These are phyloP conservation scores for Percina caprodes DNA, from an alignment of 2,113 vertebrate genomes.

Conservation along the genomic window DNA sequence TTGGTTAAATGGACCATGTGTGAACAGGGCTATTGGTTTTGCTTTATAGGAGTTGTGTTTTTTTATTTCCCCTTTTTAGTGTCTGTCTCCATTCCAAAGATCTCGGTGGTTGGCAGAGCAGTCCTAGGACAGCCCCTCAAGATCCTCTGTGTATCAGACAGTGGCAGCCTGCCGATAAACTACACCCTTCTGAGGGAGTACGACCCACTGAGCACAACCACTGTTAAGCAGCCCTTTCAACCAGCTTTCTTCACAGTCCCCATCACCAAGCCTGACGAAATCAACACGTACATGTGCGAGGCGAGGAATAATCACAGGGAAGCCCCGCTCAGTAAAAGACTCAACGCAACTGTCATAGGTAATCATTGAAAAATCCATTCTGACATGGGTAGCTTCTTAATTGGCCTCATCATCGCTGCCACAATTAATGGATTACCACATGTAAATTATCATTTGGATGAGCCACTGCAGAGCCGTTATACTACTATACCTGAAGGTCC, in stretches of 20 bases:
- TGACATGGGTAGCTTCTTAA: background rate
- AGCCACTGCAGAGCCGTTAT: background rate
- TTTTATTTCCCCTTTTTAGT: slow-evolving; percentile 61
- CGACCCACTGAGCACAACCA: rapidly evolving
- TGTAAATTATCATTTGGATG: background rate
- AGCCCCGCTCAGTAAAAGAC: background rate
- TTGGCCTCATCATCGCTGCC: background rate
- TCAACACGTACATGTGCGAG: slow-evolving; percentile 62
- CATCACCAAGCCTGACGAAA: slow-evolving; percentile 33
- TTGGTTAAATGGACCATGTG: background rate
- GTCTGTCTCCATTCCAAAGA: slow-evolving; percentile 69
- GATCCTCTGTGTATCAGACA: slow-evolving; percentile 72
- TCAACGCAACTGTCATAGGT: slow-evolving; percentile 72
- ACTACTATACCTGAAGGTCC: background rate
- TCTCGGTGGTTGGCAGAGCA: slow-evolving; percentile 47
- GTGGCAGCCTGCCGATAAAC: slow-evolving; percentile 79
- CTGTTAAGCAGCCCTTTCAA: background rate
- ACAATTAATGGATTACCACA: background rate
- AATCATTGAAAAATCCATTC: slow-evolving; percentile 16
- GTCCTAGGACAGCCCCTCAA: slow-evolving; percentile 62
- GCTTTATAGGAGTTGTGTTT: background rate
- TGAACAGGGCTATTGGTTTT: background rate
- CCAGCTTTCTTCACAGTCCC: slow-evolving; percentile 63
- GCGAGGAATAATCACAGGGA: slow-evolving; percentile 62
- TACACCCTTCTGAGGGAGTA: slow-evolving; percentile 68